Conservation (phyloP, 2,113 vertebrate genomes). For the Grantiella picta region DNA sequence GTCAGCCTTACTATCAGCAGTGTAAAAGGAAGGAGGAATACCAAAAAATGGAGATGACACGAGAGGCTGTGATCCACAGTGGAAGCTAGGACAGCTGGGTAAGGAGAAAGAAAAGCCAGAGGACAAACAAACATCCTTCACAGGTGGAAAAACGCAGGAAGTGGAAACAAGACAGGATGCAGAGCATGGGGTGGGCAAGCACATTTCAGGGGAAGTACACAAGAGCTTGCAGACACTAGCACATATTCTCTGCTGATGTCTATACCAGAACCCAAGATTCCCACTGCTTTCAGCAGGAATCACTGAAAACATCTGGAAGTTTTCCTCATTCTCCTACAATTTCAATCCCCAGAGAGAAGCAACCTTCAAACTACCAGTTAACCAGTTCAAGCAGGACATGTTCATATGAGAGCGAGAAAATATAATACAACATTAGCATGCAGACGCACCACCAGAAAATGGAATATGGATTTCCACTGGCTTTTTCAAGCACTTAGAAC, state of each 20-base stretch:
- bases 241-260: not conserved
- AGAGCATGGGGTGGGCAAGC: not conserved
- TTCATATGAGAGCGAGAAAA: not conserved
- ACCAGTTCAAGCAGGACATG: not conserved
- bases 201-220: not conserved
- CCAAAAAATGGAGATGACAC: not conserved
- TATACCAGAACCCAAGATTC: not conserved
- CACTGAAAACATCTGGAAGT: not conserved
- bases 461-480: not conserved
- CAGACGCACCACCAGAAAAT: not conserved
- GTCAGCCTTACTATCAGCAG: not conserved
- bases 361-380: not conserved
- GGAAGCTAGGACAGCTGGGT: not conserved
- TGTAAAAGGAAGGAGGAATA: not conserved
- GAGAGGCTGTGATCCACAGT: not conserved
- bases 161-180: fast-evolving
- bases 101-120: not conserved
- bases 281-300: not conserved
- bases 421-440: not conserved
- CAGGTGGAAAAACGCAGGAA: not conserved
- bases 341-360: not conserved
- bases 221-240: not conserved
- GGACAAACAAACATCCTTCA: not conserved
- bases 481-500: not conserved
- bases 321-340: not conserved